Evolutionary conservation across 2,797 vertebrate genomes (phyloP).

Genomic region (Acropternis orthonyx): DNA sequence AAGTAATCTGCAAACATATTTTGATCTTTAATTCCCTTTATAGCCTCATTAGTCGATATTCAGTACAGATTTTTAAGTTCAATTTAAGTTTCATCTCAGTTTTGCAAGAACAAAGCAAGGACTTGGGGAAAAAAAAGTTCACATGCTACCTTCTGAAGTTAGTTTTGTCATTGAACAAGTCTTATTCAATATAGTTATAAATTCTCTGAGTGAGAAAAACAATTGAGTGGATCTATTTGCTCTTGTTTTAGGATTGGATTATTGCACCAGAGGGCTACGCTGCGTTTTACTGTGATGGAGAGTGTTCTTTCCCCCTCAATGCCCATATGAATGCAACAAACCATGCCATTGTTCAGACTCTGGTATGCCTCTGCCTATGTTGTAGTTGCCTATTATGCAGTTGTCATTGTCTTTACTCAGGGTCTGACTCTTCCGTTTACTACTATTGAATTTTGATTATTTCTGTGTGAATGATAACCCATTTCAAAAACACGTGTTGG

Average conservation of each 20-base stretch:
- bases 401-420: not conserved
- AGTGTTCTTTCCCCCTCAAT: constrained; percentile 98
- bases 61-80: not conserved
- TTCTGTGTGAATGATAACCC: not conserved
- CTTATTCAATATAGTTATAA: not conserved
- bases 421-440: not conserved
- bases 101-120: not conserved
- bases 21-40: not conserved
- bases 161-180: not conserved
- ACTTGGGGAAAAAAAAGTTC: not conserved
- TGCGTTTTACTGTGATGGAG: constrained; percentile 97
- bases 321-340: constrained; percentile 99
- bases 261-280: constrained; percentile 98
- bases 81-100: not conserved
- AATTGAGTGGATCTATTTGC: not conserved
- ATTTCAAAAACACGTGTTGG: not conserved
- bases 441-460: not conserved
- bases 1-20: not conserved
- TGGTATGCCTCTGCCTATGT: constrained; percentile 80
- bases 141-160: not conserved
- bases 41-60: not conserved
- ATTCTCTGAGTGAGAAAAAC: not conserved
- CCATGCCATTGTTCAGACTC: constrained; percentile 97
- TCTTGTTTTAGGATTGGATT: constrained; percentile 91
- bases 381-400: not conserved